Evolutionary conservation across 2,797 vertebrate genomes (phyloP).

Genomic region (Amblyopsis hoosieri): DNA sequence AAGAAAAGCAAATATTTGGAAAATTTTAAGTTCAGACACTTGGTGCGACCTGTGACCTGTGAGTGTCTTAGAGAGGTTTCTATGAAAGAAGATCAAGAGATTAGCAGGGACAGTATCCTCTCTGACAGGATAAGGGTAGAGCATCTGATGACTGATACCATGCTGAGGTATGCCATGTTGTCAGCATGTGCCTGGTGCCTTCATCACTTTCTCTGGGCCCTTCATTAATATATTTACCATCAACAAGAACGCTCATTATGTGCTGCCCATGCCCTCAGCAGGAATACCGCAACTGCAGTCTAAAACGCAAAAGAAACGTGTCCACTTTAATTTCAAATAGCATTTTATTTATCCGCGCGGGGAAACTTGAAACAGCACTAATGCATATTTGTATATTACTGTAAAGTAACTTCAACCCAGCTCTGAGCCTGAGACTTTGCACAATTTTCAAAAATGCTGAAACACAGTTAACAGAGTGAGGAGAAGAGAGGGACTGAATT

Average conservation of each 20-base stretch:
- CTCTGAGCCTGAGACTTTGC: too few relatives aligned
- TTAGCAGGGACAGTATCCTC: conserved; percentile 57
- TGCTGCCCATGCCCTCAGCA: neutral
- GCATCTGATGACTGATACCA: conserved; percentile 51
- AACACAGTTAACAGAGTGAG: too few relatives aligned
- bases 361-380: too few relatives aligned
- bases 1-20: conserved; percentile 52
- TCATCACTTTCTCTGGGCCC: conserved; percentile 2
- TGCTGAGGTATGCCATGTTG: conserved; percentile 34
- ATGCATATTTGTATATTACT: too few relatives aligned
- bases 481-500: too few relatives aligned
- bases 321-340: too few relatives aligned
- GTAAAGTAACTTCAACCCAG: too few relatives aligned
- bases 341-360: too few relatives aligned
- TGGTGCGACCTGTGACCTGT: conserved; percentile 27
- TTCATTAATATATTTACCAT: too few relatives aligned
- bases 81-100: conserved; percentile 71
- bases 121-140: conserved; percentile 36
- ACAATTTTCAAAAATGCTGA: too few relatives aligned
- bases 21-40: conserved; percentile 50
- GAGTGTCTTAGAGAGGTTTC: conserved; percentile 45
- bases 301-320: too few relatives aligned
- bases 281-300: too few relatives aligned
- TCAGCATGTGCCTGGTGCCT: conserved; percentile 18
- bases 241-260: neutral